Evolutionary conservation across 2,888 invertebrate species (phyloP).

Genomic region (Drosophila algonquin): DNA sequence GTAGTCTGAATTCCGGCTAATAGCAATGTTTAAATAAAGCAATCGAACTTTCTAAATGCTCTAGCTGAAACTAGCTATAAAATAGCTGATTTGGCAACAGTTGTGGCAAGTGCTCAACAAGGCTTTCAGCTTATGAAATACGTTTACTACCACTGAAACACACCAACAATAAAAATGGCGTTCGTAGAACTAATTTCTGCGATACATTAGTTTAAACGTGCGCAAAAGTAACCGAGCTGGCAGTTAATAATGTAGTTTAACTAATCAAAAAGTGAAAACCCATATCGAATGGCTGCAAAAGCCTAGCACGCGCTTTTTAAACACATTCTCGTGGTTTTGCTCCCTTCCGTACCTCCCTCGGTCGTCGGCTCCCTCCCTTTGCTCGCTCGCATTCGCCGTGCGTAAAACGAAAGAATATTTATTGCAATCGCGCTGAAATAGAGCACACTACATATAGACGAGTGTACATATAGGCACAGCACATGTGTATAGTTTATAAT

Average conservation of each 20-base stretch:
- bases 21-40: too few species aligned
- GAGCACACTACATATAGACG: conserved; percentile 34
- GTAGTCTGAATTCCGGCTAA: too few species aligned
- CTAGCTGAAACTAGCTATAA: background rate
- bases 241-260: conserved; percentile 57
- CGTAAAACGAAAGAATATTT: conserved; percentile 62
- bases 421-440: conserved; percentile 55
- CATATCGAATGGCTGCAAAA: conserved; percentile 27
- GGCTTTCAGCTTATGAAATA: background rate
- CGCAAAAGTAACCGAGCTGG: conserved; percentile 19
- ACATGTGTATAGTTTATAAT: conserved; percentile 10
- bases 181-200: conserved; percentile 24
- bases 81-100: background rate
- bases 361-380: conserved; percentile 22
- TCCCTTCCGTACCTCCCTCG: background rate
- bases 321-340: background rate
- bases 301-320: conserved; percentile 40
- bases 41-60: too few species aligned
- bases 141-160: conserved; percentile 1
- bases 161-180: conserved; percentile 56
- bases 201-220: conserved; percentile 44
- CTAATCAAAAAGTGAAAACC: conserved; percentile 34
- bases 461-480: conserved; percentile 7
- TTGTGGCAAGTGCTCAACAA: background rate
- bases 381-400: conserved; percentile 45